Conservation (phyloP, 2,113 vertebrate genomes). For the Aegithalos caudatus region DNA sequence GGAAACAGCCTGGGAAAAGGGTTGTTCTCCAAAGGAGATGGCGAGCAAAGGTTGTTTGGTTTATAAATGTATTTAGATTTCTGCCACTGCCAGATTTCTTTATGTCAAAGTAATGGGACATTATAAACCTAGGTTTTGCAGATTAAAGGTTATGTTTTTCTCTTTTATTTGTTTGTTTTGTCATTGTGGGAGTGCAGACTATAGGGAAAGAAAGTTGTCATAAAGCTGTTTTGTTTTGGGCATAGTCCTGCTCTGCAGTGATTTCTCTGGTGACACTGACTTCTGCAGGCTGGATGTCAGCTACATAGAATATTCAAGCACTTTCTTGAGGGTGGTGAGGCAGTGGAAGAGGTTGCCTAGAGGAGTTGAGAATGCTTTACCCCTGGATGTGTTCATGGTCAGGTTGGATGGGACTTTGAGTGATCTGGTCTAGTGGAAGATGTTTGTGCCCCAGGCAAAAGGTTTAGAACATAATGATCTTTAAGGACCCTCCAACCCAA, state of each 20-base stretch:
- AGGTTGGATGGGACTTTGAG: neutral
- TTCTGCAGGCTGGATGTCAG: neutral
- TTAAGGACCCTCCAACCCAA: neutral
- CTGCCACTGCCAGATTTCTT: neutral
- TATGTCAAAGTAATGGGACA: neutral
- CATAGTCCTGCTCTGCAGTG: neutral
- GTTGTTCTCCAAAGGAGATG: neutral
- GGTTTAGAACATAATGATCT: neutral
- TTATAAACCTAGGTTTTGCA: neutral
- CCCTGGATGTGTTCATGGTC: neutral
- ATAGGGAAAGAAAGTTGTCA: neutral
- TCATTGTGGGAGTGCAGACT: neutral
- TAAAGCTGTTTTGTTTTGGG: neutral
- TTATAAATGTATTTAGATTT: neutral
- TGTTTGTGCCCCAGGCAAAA: neutral
- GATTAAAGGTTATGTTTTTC: neutral
- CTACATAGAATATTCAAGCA: neutral
- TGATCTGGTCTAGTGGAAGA: neutral
- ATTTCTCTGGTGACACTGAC: neutral
- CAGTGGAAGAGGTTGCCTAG: neutral
- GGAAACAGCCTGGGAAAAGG: neutral
- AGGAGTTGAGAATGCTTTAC: neutral
- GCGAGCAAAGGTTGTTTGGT: neutral
- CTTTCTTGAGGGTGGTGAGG: neutral
- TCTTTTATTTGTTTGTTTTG: neutral